Evolutionary conservation across 2,113 vertebrate species (phyloP).

Genomic region (Polyodon spathula): DNA sequence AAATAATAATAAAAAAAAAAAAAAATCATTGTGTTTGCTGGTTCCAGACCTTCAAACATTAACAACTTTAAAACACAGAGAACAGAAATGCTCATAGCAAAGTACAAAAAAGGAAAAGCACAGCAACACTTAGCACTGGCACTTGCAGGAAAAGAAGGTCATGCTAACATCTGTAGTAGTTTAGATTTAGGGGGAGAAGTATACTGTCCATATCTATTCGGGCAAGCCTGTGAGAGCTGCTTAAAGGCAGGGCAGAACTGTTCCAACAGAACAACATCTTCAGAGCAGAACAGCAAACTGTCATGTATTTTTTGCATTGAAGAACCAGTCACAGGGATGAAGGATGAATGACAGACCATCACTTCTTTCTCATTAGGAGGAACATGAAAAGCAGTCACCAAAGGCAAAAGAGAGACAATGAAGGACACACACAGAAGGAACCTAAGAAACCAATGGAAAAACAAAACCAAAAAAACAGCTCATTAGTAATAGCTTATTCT

Average conservation of each 20-base stretch:
- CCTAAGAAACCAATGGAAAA: slow-evolving; percentile 49
- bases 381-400: slow-evolving; percentile 57
- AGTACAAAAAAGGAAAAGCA: slow-evolving; percentile 20
- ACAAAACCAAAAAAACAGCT: slow-evolving; percentile 20
- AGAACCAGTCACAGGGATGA: slow-evolving; percentile 34
- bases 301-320: slow-evolving; percentile 24
- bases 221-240: slow-evolving; percentile 37
- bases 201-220: slow-evolving; percentile 18
- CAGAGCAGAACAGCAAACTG: too few species aligned
- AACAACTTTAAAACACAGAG: slow-evolving; percentile 12
- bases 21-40: slow-evolving; percentile 54
- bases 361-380: slow-evolving; percentile 47
- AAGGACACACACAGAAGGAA: slow-evolving; percentile 45
- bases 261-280: slow-evolving; percentile 36
- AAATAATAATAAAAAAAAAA: slow-evolving; percentile 7
- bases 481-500: too few species aligned
- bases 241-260: slow-evolving; percentile 32
- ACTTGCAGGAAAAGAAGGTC: slow-evolving; percentile 26
- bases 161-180: slow-evolving; percentile 38
- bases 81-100: slow-evolving; percentile 20
- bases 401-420: slow-evolving; percentile 41
- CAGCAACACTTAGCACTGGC: slow-evolving; percentile 20
- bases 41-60: slow-evolving; percentile 50
- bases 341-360: slow-evolving; percentile 39
- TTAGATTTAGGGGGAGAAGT: slow-evolving; percentile 3